Base-by-base conservation (phyloP, 2,113 vertebrate genomes). In the Naja naja region DNA sequence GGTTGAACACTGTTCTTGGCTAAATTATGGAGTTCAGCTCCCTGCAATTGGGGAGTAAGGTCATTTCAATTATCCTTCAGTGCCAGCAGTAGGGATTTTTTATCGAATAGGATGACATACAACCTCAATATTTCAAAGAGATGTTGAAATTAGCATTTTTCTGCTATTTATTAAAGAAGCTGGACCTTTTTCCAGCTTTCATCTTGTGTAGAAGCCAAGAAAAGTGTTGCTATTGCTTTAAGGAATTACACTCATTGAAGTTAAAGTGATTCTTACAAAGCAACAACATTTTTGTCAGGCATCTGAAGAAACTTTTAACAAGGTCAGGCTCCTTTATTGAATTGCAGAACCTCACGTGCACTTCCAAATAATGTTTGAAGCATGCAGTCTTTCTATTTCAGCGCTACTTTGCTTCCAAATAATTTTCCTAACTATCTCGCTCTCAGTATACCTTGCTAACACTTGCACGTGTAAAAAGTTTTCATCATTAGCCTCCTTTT, bases 391-490 rank as follows among this genome's bases (percentile, higher is more conserved):
- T 43, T 81, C 74, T 81, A 81, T 81, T 81, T 43, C 74, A 81
- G 34, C 1, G 3, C 25, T 43, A 11, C 14, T 39, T 85, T 55
- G 27, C 87, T 53, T 93, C 85, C 87, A 25, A 49, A 25, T 81
- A 43, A 49, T 22, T 53, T 92, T 85, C 22, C 39, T n/a, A 86
- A 10, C 22, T 64, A 16, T 39, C 6, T 55, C 25, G 1, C 0
- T 12, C 53, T 49, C 85, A 91, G 4, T 0, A 3, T 53, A 60
- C 89, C 90, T 87, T 30, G 90, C 14, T 6, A 81, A 86, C 30
- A n/a, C 55, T 90, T 90, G 74, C 45, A 16, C 93, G 92, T 95
- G 39, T 87, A 18, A 58, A 90, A 92, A 90, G 54, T 49, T 69
- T 95, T 52, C 87, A 27, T 81, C 39, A 53, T 90, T 49, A 58